phyloP scores from a whole-genome alignment of 2,113 vertebrate genomes.

The Ahaetulla prasina region DNA sequence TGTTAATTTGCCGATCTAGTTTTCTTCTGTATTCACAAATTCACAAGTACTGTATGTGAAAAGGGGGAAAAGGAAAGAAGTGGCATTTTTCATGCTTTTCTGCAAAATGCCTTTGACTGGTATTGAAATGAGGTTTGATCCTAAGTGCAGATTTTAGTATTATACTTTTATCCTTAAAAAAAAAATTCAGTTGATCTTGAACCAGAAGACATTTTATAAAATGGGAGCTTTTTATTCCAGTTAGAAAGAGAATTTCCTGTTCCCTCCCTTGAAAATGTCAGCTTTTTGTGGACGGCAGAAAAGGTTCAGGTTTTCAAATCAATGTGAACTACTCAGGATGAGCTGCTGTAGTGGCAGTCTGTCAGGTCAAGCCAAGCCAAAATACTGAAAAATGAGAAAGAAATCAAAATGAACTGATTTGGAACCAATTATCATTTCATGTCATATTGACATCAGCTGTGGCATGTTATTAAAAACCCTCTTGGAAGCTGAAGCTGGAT shows the following conservation, averaged over 20 bases:
- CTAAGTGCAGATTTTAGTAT: neutral
- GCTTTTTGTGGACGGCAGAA: constrained; percentile 32
- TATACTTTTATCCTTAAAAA: neutral
- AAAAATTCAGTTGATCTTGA: neutral
- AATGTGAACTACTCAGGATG: constrained; percentile 35
- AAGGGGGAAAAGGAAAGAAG: neutral
- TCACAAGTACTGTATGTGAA: neutral
- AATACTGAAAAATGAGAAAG: constrained; percentile 34
- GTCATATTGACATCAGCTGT: constrained; percentile 42
- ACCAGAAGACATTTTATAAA: constrained; percentile 13
- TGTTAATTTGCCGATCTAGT: neutral
- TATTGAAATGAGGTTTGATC: neutral
- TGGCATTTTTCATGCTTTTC: neutral
- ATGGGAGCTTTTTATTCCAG: constrained; percentile 30
- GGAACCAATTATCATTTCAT: constrained; percentile 40
- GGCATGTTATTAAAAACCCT: constrained; percentile 37
- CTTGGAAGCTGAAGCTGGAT: constrained; percentile 6
- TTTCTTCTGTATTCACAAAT: neutral
- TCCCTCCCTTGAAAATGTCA: constrained; percentile 26
- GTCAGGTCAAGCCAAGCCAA: constrained; percentile 38
- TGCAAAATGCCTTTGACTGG: neutral
- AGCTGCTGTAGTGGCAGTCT: constrained; percentile 13
- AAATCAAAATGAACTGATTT: constrained; percentile 40
- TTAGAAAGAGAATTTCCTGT: constrained; percentile 12
- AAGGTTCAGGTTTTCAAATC: constrained; percentile 37